These are phyloP conservation scores for Crocodylus rhombifer DNA, from an alignment of 2,797 vertebrate species.

Conservation along the genomic window DNA sequence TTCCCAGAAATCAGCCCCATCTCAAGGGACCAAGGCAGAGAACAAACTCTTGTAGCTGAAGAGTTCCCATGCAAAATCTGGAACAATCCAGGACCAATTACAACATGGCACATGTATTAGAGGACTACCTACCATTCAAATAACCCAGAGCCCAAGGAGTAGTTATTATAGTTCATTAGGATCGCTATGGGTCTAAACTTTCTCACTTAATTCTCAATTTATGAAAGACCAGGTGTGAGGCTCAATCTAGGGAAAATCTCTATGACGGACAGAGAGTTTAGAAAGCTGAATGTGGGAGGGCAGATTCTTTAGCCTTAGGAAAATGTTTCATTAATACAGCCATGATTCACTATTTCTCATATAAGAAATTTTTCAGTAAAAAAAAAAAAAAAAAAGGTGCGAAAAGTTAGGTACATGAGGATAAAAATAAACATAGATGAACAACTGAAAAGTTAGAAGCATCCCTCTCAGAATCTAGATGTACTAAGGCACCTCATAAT, in stretches of 20 bases:
- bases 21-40: not conserved
- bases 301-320: not conserved
- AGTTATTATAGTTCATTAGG: not conserved
- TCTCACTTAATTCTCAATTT: not conserved
- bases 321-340: not conserved
- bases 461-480: not conserved
- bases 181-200: not conserved
- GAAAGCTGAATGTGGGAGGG: not conserved
- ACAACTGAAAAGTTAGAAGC: not conserved
- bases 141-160: not conserved
- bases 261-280: not conserved
- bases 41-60: rapidly evolving
- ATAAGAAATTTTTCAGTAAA: not conserved
- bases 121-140: not conserved
- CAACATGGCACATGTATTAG: not conserved
- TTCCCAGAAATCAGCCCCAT: rapidly evolving
- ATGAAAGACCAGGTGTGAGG: not conserved
- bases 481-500: not conserved
- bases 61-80: not conserved
- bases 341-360: not conserved
- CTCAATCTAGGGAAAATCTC: not conserved
- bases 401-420: not conserved
- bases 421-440: not conserved
- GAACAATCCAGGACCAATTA: rapidly evolving
- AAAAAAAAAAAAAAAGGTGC: not conserved